These are phyloP conservation scores for Piscicola geometra DNA, from an alignment of 2,888 invertebrate genomes.

Conservation along the genomic window DNA sequence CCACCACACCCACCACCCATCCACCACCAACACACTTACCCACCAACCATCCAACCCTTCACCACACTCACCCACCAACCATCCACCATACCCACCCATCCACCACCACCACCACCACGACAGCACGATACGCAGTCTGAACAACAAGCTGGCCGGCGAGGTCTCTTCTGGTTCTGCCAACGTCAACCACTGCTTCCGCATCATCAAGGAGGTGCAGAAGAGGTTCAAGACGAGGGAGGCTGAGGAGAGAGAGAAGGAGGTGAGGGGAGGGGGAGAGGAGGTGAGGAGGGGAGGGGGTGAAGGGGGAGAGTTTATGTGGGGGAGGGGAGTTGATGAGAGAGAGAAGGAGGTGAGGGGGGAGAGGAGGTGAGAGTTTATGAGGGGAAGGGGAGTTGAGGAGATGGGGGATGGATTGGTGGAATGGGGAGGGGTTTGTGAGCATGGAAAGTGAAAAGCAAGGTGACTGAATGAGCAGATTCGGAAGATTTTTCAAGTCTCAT, in stretches of 20 bases:
- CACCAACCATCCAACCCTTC: too few relatives aligned
- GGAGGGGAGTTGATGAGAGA: neutral
- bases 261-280: slow-evolving; percentile 36
- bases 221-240: slow-evolving; percentile 96
- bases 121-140: slow-evolving; percentile 87
- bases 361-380: too few relatives aligned
- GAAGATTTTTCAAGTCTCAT: too few relatives aligned
- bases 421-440: too few relatives aligned
- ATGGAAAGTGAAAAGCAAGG: too few relatives aligned
- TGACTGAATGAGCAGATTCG: too few relatives aligned
- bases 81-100: too few relatives aligned
- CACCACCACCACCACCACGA: slow-evolving; percentile 21
- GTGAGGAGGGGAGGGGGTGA: neutral
- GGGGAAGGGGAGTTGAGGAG: neutral
- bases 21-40: too few relatives aligned
- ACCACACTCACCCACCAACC: too few relatives aligned
- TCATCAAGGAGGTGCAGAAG: slow-evolving; percentile 98
- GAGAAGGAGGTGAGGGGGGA: neutral
- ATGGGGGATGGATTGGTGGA: neutral
- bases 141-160: slow-evolving; percentile 95
- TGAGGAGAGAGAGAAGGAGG: slow-evolving; percentile 95
- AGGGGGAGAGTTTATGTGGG: neutral
- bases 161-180: slow-evolving; percentile 91
- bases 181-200: slow-evolving; percentile 87
- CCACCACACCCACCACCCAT: too few relatives aligned